These are phyloP conservation scores for Labeo calbasu DNA, from an alignment of 2,797 vertebrate species.

Conservation along the genomic window DNA sequence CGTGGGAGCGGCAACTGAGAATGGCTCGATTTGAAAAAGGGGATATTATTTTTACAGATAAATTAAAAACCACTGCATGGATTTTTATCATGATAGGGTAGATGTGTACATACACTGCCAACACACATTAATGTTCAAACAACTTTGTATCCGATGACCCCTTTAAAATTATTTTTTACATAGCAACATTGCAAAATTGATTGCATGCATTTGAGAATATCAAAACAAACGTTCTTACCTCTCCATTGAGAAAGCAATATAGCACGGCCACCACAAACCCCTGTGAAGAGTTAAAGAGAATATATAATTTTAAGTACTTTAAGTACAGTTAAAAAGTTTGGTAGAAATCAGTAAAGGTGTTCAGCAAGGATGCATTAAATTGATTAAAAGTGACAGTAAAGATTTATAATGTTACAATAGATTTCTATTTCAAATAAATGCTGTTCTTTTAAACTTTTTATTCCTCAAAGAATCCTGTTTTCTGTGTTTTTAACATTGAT, in stretches of 20 bases:
- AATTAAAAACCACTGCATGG: too few species aligned
- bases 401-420: neutral
- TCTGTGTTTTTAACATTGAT: neutral
- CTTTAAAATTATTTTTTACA: neutral
- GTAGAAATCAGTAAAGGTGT: neutral
- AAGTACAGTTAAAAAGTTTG: neutral
- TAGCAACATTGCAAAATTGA: neutral
- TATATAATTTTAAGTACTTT: neutral
- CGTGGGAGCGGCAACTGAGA: too few species aligned
- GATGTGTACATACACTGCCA: too few species aligned
- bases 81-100: too few species aligned
- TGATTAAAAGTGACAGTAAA: neutral
- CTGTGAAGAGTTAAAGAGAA: constrained; percentile 69
- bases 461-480: neutral
- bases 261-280: constrained; percentile 97
- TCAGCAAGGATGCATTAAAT: neutral
- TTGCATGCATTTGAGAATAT: neutral
- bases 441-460: neutral
- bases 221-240: constrained; percentile 83
- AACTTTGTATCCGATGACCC: too few species aligned
- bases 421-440: neutral
- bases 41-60: too few species aligned
- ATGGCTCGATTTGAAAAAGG: too few species aligned
- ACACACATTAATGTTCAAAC: too few species aligned
- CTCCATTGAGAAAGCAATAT: constrained; percentile 98